Percentiles rank a stretch among this genome's conserved stretches.
phyloP scores from a whole-genome alignment of 2,888 invertebrate genomes.

The Philonicus albiceps region DNA sequence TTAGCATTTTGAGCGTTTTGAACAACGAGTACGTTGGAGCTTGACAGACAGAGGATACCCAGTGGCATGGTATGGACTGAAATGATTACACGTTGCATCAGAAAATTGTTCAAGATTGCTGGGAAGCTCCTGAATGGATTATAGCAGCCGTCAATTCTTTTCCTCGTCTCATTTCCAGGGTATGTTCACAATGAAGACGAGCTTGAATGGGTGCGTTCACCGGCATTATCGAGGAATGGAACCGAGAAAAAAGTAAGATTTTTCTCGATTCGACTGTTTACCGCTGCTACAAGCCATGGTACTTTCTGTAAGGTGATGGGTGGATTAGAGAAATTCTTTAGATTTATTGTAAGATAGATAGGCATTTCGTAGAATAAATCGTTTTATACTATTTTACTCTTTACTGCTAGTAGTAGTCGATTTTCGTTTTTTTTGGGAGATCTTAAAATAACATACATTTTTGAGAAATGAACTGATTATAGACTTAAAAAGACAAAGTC shows the following conservation, averaged over 20 bases:
- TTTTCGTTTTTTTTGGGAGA: not conserved
- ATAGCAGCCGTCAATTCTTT: slow-evolving; percentile 36
- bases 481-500: no score
- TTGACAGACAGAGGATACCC: slow-evolving; percentile 3
- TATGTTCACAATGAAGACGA: not conserved
- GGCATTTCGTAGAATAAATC: not conserved
- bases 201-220: slow-evolving; percentile 34
- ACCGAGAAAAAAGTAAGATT: not conserved
- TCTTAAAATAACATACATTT: no score
- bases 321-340: not conserved
- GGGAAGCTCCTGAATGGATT: slow-evolving; percentile 22
- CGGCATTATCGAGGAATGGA: slow-evolving; percentile 1
- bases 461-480: no score
- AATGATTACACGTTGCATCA: slow-evolving; percentile 33
- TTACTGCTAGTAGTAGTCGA: not conserved
- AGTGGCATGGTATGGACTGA: not conserved
- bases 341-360: not conserved
- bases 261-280: not conserved
- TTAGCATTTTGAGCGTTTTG: not conserved
- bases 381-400: not conserved
- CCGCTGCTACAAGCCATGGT: not conserved
- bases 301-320: not conserved
- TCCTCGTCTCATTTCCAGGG: not conserved
- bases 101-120: slow-evolving; percentile 30
- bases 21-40: not conserved